A percentile compares a stretch with the other conserved stretches of the same genome.
Conservation (phyloP, 2,888 invertebrate species). For the Lepidonotus clava region DNA sequence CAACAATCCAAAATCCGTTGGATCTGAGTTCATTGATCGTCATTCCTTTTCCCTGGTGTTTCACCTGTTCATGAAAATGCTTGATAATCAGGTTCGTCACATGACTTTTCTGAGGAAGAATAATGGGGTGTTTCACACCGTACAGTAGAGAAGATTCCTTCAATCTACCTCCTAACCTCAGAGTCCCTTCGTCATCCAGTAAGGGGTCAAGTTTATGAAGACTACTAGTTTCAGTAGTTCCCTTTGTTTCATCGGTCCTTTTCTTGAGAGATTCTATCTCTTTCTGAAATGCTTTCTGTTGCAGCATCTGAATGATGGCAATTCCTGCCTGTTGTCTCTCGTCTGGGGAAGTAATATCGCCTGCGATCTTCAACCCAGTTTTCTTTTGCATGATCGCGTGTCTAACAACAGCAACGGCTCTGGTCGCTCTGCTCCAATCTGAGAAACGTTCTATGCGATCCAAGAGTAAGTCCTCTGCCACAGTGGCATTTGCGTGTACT, state of each 20-base stretch:
- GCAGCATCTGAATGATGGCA: slow-evolving; percentile 11
- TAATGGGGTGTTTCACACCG: slow-evolving; percentile 57
- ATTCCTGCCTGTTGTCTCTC: slow-evolving; percentile 34
- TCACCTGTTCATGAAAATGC: slow-evolving; percentile 62
- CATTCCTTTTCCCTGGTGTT: slow-evolving; percentile 65
- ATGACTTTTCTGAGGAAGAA: slow-evolving; percentile 52
- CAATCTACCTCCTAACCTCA: slow-evolving; percentile 61
- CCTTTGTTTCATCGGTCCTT: not conserved
- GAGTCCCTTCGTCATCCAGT: slow-evolving; percentile 59
- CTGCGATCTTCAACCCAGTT: not conserved
- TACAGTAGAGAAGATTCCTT: not conserved
- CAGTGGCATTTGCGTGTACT: not conserved
- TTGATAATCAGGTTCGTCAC: slow-evolving; percentile 56
- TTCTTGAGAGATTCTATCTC: not conserved
- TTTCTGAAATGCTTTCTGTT: slow-evolving; percentile 38
- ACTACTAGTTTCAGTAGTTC: not conserved
- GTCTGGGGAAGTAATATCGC: not conserved
- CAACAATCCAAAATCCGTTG: slow-evolving; percentile 61
- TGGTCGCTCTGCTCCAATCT: slow-evolving; percentile 44
- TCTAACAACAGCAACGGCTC: not conserved
- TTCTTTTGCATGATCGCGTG: not conserved
- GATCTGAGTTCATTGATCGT: slow-evolving; percentile 63
- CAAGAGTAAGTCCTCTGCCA: not conserved
- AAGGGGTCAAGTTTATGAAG: slow-evolving; percentile 54
- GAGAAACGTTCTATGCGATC: slow-evolving; percentile 44